Percentiles rank a stretch among this genome's conserved stretches.
Evolutionary conservation across 1,140 invertebrate species (phyloP).

Genomic region (Danaus melanippus): DNA sequence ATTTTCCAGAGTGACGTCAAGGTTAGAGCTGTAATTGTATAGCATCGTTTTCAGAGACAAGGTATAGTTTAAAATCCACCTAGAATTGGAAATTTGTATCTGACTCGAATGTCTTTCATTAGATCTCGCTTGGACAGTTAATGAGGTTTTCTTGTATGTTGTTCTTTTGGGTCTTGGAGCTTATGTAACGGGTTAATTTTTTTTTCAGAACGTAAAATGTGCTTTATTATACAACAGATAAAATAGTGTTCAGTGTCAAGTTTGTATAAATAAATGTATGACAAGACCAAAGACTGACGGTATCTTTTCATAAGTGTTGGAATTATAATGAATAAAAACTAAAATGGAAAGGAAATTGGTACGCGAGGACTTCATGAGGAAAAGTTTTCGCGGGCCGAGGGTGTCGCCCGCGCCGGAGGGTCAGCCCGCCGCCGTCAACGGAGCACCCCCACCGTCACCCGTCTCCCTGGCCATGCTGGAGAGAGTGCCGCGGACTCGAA

Average conservation of each 20-base stretch:
- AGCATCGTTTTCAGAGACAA: too few species aligned
- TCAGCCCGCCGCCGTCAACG: constrained; percentile 43
- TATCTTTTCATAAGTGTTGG: background rate
- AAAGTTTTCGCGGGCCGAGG: constrained; percentile 63
- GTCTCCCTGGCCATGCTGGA: constrained; percentile 69
- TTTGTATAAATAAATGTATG: constrained; percentile 13
- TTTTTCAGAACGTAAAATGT: too few species aligned
- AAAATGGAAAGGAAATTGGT: constrained; percentile 69
- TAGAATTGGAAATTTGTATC: too few species aligned
- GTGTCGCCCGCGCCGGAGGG: constrained; percentile 45
- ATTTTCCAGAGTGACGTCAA: constrained; percentile 28
- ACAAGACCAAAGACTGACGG: too few species aligned
- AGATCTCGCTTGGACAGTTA: too few species aligned
- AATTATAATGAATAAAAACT: constrained; percentile 29
- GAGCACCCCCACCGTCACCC: constrained; percentile 57
- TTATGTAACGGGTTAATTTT: too few species aligned
- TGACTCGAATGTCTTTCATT: too few species aligned
- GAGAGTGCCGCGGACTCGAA: constrained; percentile 36
- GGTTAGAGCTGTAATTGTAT: background rate
- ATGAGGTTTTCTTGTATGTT: too few species aligned
- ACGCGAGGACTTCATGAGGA: constrained; percentile 68
- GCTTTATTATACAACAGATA: too few species aligned
- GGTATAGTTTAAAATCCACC: too few species aligned
- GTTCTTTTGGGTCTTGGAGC: too few species aligned
- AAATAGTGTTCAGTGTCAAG: too few species aligned